Evolutionary conservation across 2,113 vertebrate genomes (phyloP).

Genomic region (Corydoras maculifer): DNA sequence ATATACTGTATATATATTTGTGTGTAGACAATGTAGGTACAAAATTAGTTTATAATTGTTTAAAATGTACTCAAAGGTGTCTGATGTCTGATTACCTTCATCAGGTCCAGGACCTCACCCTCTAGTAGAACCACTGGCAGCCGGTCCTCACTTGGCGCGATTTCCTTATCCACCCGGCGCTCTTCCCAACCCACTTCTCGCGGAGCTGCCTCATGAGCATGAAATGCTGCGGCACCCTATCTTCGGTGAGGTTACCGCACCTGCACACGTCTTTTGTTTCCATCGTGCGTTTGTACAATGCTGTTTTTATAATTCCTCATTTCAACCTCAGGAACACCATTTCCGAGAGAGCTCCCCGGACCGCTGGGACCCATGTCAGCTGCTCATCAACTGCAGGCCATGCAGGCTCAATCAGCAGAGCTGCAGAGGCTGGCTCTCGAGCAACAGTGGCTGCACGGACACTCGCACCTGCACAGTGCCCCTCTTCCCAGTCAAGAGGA

Average conservation of each 20-base stretch:
- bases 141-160: slow-evolving; percentile 87
- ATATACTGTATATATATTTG: too few relatives aligned
- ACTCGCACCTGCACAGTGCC: slow-evolving; percentile 89
- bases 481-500: slow-evolving; percentile 94
- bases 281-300: too few relatives aligned
- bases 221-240: slow-evolving; percentile 96
- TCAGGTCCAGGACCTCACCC: slow-evolving; percentile 87
- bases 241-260: slow-evolving; percentile 73
- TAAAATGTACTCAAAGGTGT: too few relatives aligned
- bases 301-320: too few relatives aligned
- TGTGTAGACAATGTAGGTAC: too few relatives aligned
- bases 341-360: slow-evolving; percentile 86
- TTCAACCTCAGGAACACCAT: slow-evolving; percentile 69
- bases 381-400: slow-evolving; percentile 95
- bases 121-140: slow-evolving; percentile 79
- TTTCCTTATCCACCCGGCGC: slow-evolving; percentile 90
- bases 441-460: slow-evolving; percentile 96
- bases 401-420: slow-evolving; percentile 97
- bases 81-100: background rate
- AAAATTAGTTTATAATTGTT: too few relatives aligned
- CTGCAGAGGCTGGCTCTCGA: slow-evolving; percentile 97
- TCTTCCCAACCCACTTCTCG: slow-evolving; percentile 86
- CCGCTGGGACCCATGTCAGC: slow-evolving; percentile 93
- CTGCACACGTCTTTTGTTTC: too few relatives aligned
- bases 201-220: slow-evolving; percentile 89